Base-by-base conservation (phyloP, 2,113 vertebrate species). In the Brienomyrus longianalis region DNA sequence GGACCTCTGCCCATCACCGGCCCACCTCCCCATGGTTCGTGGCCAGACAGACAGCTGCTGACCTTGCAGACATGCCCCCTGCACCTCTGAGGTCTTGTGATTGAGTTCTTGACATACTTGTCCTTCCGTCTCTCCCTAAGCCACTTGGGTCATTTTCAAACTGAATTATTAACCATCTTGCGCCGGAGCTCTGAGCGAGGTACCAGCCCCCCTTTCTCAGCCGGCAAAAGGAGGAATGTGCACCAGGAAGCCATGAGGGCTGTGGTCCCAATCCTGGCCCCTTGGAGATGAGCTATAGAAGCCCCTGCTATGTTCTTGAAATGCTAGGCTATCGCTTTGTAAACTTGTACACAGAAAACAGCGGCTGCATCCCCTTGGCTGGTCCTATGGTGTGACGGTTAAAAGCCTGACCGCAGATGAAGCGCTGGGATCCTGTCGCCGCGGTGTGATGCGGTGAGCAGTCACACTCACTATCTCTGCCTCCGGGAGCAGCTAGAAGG, bases 21-120 rank as follows among this genome's bases (percentile, higher is more conserved):
- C 59, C 92, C 52, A 92, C 93, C 93, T 94, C 92, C 92, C 92
- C 95, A 96, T 95, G 95, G 95, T 95, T 95, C 96, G 95, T 92
- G 93, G 43, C 95, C 94, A 91, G 95, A 93, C 93, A 94, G 92
- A 86, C 90, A 77, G 91, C 91, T 95, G 94, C 93, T 96, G 95
- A 95, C 96, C 95, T 95, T 90, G 90, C 90, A 90, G 90, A 90
- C 92, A 92, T 91, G 89, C 59, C 92, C 93, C 92, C 93, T 89
- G 50, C 92, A 91, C 90, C 15, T 90, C 88, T 92, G 90, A 89
- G 93, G 70, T 91, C 90, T 91, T 94, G 47, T 93, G 93, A 96
- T 95, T 95, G 95, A 94, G 92, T 92, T 93, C 90, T 91, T 91
- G 84, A 90, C 88, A 93, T 66, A 50, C 87, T 88, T 39, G 2